phyloP scores from a whole-genome alignment of 2,113 vertebrate species.

The Pomatostomus ruficeps region DNA sequence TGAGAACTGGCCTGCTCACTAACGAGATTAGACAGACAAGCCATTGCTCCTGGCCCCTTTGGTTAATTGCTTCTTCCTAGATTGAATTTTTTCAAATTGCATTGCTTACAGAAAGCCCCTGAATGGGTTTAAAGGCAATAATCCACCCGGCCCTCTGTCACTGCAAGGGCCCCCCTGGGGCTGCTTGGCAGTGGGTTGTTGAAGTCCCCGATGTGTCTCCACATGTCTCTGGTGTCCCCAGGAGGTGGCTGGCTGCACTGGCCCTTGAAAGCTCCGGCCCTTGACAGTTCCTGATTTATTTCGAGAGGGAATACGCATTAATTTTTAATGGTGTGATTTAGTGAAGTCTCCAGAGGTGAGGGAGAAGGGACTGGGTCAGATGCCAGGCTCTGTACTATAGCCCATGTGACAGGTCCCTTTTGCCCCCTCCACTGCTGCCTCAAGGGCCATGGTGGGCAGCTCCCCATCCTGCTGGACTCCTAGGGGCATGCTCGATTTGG shows the following conservation, averaged over 20 bases:
- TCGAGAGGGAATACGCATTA: neutral
- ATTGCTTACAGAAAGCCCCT: constrained; percentile 11
- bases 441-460: neutral
- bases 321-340: constrained; percentile 22
- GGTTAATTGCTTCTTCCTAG: constrained; percentile 30
- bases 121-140: constrained; percentile 18
- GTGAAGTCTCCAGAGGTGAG: neutral
- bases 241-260: neutral
- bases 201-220: neutral
- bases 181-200: neutral
- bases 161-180: neutral
- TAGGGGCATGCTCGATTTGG: neutral
- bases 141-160: neutral
- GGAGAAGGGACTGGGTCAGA: neutral
- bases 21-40: neutral
- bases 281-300: neutral
- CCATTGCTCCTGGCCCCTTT: neutral
- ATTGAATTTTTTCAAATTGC: neutral
- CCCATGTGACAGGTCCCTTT: neutral
- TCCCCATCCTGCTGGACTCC: neutral
- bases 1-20: neutral
- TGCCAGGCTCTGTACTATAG: neutral
- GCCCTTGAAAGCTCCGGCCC: neutral
- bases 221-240: neutral
- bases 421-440: neutral